phyloP scores from a whole-genome alignment of 2,113 vertebrate genomes.

The Cinclus mexicanus region DNA sequence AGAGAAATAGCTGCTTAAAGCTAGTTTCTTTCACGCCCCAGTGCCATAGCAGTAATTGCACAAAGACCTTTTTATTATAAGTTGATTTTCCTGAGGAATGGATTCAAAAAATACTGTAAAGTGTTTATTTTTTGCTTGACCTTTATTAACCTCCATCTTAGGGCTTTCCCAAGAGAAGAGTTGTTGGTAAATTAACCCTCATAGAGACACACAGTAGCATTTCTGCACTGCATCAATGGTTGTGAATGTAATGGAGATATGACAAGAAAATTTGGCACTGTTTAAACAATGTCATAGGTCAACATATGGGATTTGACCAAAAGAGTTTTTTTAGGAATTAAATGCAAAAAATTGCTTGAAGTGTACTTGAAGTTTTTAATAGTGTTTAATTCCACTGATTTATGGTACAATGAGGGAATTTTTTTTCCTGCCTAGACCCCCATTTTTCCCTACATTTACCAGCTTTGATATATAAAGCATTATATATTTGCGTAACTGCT shows the following conservation, averaged over 20 bases:
- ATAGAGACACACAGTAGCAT: slow-evolving; percentile 79
- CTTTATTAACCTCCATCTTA: slow-evolving; percentile 98
- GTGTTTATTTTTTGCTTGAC: slow-evolving; percentile 97
- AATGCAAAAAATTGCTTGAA: slow-evolving; percentile 48
- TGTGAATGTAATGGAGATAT: slow-evolving; percentile 79
- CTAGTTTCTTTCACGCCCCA: slow-evolving; percentile 96
- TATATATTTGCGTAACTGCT: slow-evolving; percentile 32
- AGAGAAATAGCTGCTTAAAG: slow-evolving; percentile 82
- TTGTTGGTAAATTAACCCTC: slow-evolving; percentile 86
- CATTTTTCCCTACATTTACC: slow-evolving; percentile 6
- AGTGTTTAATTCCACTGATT: slow-evolving; percentile 19
- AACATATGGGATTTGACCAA: slow-evolving; percentile 73
- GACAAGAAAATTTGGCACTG: slow-evolving; percentile 85
- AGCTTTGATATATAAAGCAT: slow-evolving; percentile 28
- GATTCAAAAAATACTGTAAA: slow-evolving; percentile 94
- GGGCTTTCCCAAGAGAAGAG: slow-evolving; percentile 85
- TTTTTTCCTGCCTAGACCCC: background rate
- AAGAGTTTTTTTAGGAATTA: slow-evolving; percentile 67
- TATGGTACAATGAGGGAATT: background rate
- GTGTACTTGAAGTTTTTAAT: slow-evolving; percentile 55
- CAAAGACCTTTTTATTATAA: slow-evolving; percentile 95
- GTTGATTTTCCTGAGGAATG: slow-evolving; percentile 96
- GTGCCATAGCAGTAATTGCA: slow-evolving; percentile 93
- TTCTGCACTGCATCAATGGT: slow-evolving; percentile 78
- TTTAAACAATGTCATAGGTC: slow-evolving; percentile 80